phyloP scores from a whole-genome alignment of 2,113 vertebrate genomes.

The Bos indicus region DNA sequence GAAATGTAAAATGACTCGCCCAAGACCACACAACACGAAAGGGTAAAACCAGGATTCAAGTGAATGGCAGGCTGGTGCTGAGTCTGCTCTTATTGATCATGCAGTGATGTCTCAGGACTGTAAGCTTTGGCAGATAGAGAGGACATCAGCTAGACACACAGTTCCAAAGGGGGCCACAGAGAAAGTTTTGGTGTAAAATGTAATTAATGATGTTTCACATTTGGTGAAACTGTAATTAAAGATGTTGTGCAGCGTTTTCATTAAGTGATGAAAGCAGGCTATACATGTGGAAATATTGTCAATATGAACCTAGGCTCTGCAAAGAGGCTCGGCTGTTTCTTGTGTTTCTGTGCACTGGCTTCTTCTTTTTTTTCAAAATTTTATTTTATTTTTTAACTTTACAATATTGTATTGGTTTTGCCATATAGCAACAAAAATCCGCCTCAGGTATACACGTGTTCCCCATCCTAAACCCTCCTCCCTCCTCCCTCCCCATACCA shows the following conservation, averaged over 20 bases:
- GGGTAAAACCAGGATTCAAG: background rate
- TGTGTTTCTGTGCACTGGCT: background rate
- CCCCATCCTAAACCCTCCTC: too few relatives aligned
- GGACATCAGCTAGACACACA: background rate
- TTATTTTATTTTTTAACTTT: too few relatives aligned
- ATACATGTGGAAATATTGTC: background rate
- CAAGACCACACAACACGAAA: too few relatives aligned
- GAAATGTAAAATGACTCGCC: background rate
- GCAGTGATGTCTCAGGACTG: background rate
- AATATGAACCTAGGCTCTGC: background rate
- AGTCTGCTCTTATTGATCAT: background rate
- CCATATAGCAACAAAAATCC: too few relatives aligned
- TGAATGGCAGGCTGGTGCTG: background rate
- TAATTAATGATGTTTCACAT: background rate
- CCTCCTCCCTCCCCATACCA: too few relatives aligned
- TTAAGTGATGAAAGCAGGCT: background rate
- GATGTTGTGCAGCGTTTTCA: background rate
- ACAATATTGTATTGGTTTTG: too few relatives aligned
- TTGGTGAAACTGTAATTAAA: background rate
- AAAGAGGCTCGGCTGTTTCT: background rate
- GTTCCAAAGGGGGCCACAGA: background rate
- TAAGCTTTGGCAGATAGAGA: background rate
- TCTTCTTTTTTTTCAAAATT: background rate
- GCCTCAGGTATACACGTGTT: too few relatives aligned
- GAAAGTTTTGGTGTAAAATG: background rate